These are phyloP conservation scores for Argyresthia albistria DNA, from an alignment of 2,888 invertebrate species.

Conservation along the genomic window DNA sequence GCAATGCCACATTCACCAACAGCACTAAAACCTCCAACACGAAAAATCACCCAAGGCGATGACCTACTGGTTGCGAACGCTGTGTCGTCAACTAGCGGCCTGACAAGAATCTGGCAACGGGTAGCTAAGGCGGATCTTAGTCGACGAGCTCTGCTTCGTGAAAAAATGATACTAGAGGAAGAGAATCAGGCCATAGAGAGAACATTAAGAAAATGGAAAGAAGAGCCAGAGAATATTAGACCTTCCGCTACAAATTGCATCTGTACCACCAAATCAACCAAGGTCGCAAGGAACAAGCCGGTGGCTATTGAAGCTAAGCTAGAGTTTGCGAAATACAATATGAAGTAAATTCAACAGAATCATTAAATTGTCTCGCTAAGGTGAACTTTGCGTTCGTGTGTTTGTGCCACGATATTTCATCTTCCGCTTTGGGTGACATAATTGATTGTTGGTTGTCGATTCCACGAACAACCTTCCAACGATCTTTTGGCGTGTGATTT, in stretches of 20 bases:
- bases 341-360: background rate
- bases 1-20: constrained; percentile 29
- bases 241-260: too few species aligned
- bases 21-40: constrained; percentile 25
- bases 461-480: too few species aligned
- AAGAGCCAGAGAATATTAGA: too few species aligned
- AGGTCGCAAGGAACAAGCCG: constrained; percentile 17
- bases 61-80: constrained; percentile 43
- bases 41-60: constrained; percentile 6
- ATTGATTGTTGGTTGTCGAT: background rate
- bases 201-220: too few species aligned
- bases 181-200: constrained; percentile 28
- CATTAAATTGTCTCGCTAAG: constrained; percentile 9
- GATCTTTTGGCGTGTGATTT: too few species aligned
- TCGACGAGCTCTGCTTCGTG: constrained; percentile 42
- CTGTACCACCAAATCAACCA: background rate
- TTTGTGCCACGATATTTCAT: constrained; percentile 6
- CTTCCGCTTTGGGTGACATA: background rate
- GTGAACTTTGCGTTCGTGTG: constrained; percentile 7
- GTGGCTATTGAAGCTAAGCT: constrained; percentile 37
- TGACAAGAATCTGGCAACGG: constrained; percentile 53
- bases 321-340: constrained; percentile 32
- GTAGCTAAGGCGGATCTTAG: constrained; percentile 51
- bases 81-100: constrained; percentile 38
- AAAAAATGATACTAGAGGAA: constrained; percentile 41